Evolutionary conservation across 2,113 vertebrate species (phyloP).

Genomic region (Xyliphius kryptos): DNA sequence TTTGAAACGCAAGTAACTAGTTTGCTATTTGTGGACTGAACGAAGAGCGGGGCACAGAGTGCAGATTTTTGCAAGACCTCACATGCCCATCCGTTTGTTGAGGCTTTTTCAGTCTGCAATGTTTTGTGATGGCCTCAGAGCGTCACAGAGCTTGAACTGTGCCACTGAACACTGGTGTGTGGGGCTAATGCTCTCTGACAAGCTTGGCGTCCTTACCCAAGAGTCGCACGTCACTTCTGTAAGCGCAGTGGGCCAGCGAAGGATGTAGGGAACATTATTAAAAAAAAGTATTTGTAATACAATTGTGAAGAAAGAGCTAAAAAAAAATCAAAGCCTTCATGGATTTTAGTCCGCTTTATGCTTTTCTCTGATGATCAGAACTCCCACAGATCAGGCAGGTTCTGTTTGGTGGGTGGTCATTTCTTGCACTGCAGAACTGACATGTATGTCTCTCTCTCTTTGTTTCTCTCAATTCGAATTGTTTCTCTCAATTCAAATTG

Average conservation of each 20-base stretch:
- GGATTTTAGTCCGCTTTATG: too few relatives aligned
- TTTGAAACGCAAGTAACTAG: not conserved
- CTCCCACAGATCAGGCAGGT: too few relatives aligned
- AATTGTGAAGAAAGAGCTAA: too few relatives aligned
- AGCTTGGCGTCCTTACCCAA: not conserved
- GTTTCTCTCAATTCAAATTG: too few relatives aligned
- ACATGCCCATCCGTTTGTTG: not conserved
- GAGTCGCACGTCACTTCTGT: not conserved
- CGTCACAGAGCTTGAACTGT: not conserved
- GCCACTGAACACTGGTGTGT: not conserved
- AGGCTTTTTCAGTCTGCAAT: not conserved
- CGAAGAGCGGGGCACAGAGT: not conserved
- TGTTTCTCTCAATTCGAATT: too few relatives aligned
- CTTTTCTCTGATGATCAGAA: too few relatives aligned
- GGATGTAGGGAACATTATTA: too few relatives aligned
- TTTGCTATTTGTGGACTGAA: not conserved
- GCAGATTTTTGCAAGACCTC: not conserved
- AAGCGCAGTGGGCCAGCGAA: constrained; percentile 1
- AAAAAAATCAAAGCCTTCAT: too few relatives aligned
- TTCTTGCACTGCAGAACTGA: too few relatives aligned
- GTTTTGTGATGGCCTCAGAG: not conserved
- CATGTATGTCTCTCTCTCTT: not conserved
- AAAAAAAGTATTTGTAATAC: too few relatives aligned
- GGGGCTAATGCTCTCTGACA: not conserved
- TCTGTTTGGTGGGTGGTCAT: too few relatives aligned